phyloP scores from a whole-genome alignment of 2,888 invertebrate genomes.

The Drosophila crucigera region DNA sequence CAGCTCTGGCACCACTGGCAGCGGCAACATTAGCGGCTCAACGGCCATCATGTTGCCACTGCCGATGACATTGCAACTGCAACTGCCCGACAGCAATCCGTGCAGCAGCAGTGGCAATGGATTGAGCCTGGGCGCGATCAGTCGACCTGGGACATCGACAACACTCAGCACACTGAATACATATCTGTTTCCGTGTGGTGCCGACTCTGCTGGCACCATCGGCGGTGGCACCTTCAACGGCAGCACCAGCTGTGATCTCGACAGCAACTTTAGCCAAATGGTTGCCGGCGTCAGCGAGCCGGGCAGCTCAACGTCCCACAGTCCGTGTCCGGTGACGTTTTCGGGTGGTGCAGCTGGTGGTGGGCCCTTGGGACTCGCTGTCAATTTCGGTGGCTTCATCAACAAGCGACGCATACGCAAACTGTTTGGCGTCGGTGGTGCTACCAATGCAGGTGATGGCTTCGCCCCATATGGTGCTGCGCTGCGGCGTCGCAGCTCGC shows the following conservation, averaged over 20 bases:
- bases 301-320: slow-evolving; percentile 56
- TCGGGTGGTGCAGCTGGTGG: slow-evolving; percentile 6
- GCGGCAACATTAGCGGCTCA: slow-evolving; percentile 76
- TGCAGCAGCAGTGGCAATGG: slow-evolving; percentile 37
- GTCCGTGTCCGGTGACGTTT: slow-evolving; percentile 31
- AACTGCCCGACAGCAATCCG: slow-evolving; percentile 44
- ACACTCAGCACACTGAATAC: slow-evolving; percentile 84
- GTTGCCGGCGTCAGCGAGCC: slow-evolving; percentile 77
- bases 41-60: slow-evolving; percentile 71
- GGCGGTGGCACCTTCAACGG: slow-evolving; percentile 78
- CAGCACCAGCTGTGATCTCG: slow-evolving; percentile 82
- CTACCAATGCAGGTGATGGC: slow-evolving; percentile 37
- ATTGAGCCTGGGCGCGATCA: slow-evolving; percentile 64
- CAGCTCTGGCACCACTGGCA: slow-evolving; percentile 72
- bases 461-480: slow-evolving; percentile 64
- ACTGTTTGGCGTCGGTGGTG: slow-evolving; percentile 75
- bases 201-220: slow-evolving; percentile 77
- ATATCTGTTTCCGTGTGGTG: slow-evolving; percentile 84
- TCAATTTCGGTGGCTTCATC: slow-evolving; percentile 71
- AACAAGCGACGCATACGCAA: slow-evolving; percentile 80
- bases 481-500: slow-evolving; percentile 79
- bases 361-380: slow-evolving; percentile 60
- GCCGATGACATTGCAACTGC: slow-evolving; percentile 48
- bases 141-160: slow-evolving; percentile 76
- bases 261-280: slow-evolving; percentile 84